Conservation (phyloP, 2,888 invertebrate genomes). For the Lasioglossum pauxillum region DNA sequence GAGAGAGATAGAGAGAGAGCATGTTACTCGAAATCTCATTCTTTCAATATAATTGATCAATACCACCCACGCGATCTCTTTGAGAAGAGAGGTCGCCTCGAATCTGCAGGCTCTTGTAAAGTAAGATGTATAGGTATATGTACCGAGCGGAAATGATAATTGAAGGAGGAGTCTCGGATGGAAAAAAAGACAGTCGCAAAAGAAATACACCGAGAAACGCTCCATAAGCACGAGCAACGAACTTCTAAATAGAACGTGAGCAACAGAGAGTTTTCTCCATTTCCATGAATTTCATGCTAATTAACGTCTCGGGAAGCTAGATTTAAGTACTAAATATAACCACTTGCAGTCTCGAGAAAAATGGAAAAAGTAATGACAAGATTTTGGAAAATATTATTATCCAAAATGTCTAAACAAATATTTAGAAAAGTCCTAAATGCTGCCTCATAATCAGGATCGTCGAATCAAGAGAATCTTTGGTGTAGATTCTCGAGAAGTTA, state of each 20-base stretch:
- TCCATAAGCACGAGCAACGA: background rate
- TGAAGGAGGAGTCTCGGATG: background rate
- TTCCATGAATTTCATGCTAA: background rate
- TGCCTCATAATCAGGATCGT: too few relatives aligned
- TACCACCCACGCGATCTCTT: background rate
- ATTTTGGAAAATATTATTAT: too few relatives aligned
- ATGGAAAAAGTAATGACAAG: too few relatives aligned
- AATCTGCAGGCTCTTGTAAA: background rate
- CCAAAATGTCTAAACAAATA: too few relatives aligned
- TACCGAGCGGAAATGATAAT: background rate
- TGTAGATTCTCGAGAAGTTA: too few relatives aligned
- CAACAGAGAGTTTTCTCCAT: background rate
- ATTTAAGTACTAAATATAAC: background rate
- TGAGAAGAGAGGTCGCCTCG: background rate
- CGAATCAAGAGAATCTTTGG: too few relatives aligned
- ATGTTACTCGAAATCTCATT: conserved; percentile 1
- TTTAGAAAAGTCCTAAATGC: too few relatives aligned
- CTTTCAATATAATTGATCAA: conserved; percentile 5
- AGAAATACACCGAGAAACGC: background rate
- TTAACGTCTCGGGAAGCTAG: background rate
- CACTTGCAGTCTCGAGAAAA: background rate
- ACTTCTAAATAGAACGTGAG: background rate
- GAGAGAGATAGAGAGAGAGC: background rate
- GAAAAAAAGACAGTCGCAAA: background rate
- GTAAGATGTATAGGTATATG: background rate